Percentiles rank a stretch among this genome's conserved stretches.
Conservation (phyloP, 2,113 vertebrate genomes). For the Phaethornis superciliosus region DNA sequence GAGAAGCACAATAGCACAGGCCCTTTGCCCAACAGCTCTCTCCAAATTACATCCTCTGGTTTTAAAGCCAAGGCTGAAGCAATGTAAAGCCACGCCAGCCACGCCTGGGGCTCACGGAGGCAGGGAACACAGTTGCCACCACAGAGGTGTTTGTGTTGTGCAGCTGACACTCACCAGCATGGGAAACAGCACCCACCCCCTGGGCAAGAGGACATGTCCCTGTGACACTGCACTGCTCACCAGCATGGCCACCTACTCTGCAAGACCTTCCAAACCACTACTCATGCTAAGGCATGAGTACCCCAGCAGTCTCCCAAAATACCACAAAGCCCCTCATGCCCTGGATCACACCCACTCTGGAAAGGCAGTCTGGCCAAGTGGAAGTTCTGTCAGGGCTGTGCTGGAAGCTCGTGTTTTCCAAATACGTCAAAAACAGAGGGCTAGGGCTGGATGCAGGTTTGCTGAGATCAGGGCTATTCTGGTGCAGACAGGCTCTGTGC, state of each 20-base stretch:
- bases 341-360: not conserved
- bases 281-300: not conserved
- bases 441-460: conserved; percentile 73
- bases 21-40: not conserved
- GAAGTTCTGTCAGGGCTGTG: conserved; percentile 48
- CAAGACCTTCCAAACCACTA: not conserved
- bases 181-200: not conserved
- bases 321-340: fast-evolving
- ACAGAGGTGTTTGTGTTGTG: not conserved
- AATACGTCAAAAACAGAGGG: conserved; percentile 83
- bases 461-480: conserved; percentile 91
- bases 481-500: conserved; percentile 78
- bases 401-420: conserved; percentile 76
- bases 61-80: not conserved
- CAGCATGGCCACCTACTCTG: fast-evolving
- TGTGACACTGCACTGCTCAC: fast-evolving
- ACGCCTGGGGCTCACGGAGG: fast-evolving
- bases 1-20: fast-evolving
- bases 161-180: not conserved
- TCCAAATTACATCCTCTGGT: not conserved
- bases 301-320: fast-evolving
- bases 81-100: not conserved
- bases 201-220: fast-evolving
- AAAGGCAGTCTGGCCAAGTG: conserved; percentile 2
- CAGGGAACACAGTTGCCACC: fast-evolving